Conservation (phyloP, 1,140 invertebrate species). For the Magallana gigas region DNA sequence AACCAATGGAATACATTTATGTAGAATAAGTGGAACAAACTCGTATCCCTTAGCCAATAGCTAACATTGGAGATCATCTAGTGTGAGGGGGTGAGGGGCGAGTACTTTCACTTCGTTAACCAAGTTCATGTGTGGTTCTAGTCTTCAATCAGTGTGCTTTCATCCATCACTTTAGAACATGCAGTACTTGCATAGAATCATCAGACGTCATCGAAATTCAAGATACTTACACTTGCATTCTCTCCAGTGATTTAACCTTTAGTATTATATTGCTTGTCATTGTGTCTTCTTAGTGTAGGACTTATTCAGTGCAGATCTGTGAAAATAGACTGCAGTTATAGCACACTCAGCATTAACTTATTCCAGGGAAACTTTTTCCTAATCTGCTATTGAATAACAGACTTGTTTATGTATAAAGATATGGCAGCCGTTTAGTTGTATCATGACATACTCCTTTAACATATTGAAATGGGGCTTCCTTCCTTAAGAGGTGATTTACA, state of each 20-base stretch:
- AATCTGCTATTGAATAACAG: neutral
- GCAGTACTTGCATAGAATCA: neutral
- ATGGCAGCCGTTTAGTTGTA: neutral
- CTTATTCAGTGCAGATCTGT: too few relatives aligned
- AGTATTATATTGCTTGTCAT: too few relatives aligned
- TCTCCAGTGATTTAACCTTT: too few relatives aligned
- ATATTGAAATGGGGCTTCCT: neutral
- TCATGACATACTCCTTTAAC: slow-evolving; percentile 5
- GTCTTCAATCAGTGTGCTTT: slow-evolving; percentile 2
- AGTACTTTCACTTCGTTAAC: neutral
- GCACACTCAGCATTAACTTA: neutral
- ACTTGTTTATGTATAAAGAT: neutral
- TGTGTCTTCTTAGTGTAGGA: too few relatives aligned
- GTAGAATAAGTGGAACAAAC: too few relatives aligned
- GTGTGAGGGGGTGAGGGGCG: too few relatives aligned
- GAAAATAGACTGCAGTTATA: neutral
- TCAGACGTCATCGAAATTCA: too few relatives aligned
- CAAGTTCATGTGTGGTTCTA: slow-evolving; percentile 3
- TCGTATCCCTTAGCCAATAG: too few relatives aligned
- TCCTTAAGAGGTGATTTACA: too few relatives aligned
- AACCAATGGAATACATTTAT: too few relatives aligned
- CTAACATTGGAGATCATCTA: too few relatives aligned
- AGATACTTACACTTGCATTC: too few relatives aligned
- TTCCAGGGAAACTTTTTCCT: neutral
- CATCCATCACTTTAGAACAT: neutral